Percentiles rank a stretch among this genome's conserved stretches.
Conservation (phyloP, 2,797 vertebrate species). For the Coregonus ussuriensis region DNA sequence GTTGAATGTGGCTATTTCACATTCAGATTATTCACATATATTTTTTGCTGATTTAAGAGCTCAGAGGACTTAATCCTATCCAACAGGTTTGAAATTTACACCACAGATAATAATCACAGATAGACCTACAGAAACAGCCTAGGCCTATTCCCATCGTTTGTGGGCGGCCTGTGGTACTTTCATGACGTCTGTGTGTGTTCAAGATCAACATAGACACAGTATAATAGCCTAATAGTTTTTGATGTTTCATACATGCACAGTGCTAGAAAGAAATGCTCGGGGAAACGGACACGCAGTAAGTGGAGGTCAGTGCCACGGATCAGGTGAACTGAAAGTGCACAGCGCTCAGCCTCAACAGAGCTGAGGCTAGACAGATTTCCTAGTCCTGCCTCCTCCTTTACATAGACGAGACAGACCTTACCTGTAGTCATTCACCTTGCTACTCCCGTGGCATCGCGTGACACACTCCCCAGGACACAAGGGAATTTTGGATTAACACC, state of each 20-base stretch:
- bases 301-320: conserved; percentile 35
- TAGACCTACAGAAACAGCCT: not conserved
- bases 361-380: conserved; percentile 12
- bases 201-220: not conserved
- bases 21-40: conserved; percentile 12
- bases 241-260: not conserved
- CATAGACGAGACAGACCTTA: conserved; percentile 33
- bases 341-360: conserved; percentile 25
- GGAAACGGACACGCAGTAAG: conserved; percentile 3
- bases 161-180: not conserved
- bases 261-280: not conserved
- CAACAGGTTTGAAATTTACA: conserved; percentile 25
- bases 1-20: conserved; percentile 19
- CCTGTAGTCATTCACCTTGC: conserved; percentile 42
- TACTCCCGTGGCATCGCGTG: conserved; percentile 16
- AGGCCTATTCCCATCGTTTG: not conserved
- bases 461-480: conserved; percentile 34
- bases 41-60: conserved; percentile 39
- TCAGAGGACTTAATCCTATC: conserved; percentile 19
- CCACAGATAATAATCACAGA: not conserved
- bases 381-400: conserved; percentile 50
- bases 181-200: not conserved
- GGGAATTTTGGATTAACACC: conserved; percentile 24
- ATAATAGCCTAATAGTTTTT: not conserved
- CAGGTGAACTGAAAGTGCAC: conserved; percentile 40